Evolutionary conservation across 2,113 vertebrate genomes (phyloP).

Genomic region (Stictonetta naevosa): DNA sequence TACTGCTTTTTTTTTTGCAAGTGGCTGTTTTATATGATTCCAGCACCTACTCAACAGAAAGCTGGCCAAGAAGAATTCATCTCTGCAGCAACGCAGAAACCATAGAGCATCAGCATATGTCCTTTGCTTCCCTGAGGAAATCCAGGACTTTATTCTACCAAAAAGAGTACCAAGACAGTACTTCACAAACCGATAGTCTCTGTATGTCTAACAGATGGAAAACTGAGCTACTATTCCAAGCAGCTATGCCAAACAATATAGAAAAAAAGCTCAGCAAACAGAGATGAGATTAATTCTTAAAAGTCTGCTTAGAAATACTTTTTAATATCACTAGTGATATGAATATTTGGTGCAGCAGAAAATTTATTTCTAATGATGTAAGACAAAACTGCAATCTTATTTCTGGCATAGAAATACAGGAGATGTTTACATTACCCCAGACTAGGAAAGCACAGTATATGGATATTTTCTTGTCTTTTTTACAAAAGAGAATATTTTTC

Average conservation of each 20-base stretch:
- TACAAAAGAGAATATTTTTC: not conserved
- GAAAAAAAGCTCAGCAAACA: not conserved
- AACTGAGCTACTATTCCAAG: not conserved
- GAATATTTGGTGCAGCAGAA: not conserved
- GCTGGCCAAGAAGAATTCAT: constrained; percentile 53
- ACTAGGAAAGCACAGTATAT: not conserved
- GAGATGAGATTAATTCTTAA: constrained; percentile 13
- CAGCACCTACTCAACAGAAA: constrained; percentile 67
- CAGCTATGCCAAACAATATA: not conserved
- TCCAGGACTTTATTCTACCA: constrained; percentile 59
- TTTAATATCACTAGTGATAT: not conserved
- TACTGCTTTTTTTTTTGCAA: not conserved
- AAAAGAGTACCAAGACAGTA: constrained; percentile 23
- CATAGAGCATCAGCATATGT: constrained; percentile 54
- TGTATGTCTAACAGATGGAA: constrained; percentile 60
- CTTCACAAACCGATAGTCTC: constrained; percentile 46
- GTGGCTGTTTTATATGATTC: constrained; percentile 67
- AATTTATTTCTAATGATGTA: not conserved
- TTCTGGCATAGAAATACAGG: not conserved
- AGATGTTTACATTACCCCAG: not conserved
- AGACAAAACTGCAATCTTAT: not conserved
- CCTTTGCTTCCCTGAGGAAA: constrained; percentile 56
- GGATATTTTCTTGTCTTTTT: not conserved
- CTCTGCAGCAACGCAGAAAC: constrained; percentile 34
- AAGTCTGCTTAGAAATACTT: not conserved